phyloP scores from a whole-genome alignment of 1,140 invertebrate genomes.

The Hylyphantes graminicola region DNA sequence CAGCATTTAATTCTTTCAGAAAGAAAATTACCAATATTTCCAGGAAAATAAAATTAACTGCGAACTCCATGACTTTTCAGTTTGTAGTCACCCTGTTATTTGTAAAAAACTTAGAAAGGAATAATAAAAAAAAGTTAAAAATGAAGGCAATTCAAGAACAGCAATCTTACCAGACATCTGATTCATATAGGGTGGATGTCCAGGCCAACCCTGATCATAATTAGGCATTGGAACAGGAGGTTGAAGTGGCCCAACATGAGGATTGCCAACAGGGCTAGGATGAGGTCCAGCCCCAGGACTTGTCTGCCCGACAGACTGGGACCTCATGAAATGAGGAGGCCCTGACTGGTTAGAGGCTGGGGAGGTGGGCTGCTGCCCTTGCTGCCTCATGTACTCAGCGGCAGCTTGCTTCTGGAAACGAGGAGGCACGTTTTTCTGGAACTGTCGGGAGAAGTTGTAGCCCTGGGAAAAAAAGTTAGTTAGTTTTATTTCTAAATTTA shows the following conservation, averaged over 20 bases:
- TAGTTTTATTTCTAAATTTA: too few species aligned
- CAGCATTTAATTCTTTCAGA: too few species aligned
- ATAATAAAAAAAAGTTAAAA: background rate
- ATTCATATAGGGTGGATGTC: constrained; percentile 66
- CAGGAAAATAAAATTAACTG: too few species aligned
- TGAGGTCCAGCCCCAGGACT: background rate
- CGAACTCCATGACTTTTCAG: too few species aligned
- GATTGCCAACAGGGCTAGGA: background rate
- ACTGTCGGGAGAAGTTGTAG: constrained; percentile 66
- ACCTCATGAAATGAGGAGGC: constrained; percentile 41
- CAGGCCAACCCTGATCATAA: constrained; percentile 65
- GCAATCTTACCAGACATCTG: constrained; percentile 64
- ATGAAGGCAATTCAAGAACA: background rate
- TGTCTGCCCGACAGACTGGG: constrained; percentile 49
- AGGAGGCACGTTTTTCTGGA: constrained; percentile 84
- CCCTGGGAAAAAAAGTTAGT: too few species aligned
- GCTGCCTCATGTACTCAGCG: constrained; percentile 62
- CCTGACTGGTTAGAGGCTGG: constrained; percentile 10
- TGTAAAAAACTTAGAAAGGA: too few species aligned
- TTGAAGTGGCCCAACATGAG: constrained; percentile 14
- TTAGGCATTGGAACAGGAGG: constrained; percentile 63
- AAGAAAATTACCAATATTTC: too few species aligned
- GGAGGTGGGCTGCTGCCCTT: constrained; percentile 56
- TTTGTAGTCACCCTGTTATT: too few species aligned
- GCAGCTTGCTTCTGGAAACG: constrained; percentile 81